Conservation (phyloP, 2,113 vertebrate genomes). For the Callocephalon fimbriatum region DNA sequence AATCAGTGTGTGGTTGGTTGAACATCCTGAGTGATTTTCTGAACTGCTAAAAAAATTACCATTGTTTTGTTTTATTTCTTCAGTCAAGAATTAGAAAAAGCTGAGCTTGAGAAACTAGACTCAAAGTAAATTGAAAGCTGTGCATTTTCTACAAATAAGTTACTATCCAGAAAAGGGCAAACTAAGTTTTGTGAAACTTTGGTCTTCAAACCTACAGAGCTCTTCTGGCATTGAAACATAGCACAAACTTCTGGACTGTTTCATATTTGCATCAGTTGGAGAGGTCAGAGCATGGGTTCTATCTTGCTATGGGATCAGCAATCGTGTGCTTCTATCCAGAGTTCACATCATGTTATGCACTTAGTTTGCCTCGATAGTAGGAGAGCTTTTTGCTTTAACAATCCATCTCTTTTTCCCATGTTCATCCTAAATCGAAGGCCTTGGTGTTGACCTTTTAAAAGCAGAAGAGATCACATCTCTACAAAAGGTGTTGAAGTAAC, state of each 20-base stretch:
- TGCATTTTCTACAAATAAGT: not conserved
- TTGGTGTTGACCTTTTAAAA: not conserved
- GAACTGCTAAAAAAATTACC: not conserved
- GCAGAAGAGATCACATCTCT: not conserved
- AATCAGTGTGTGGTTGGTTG: not conserved
- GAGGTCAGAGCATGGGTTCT: not conserved
- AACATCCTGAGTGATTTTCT: not conserved
- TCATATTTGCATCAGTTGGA: not conserved
- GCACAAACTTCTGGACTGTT: not conserved
- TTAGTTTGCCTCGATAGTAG: not conserved
- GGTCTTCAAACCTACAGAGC: not conserved
- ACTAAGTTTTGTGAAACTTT: not conserved
- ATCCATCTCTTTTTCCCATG: not conserved
- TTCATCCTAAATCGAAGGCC: not conserved
- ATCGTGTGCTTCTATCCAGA: not conserved
- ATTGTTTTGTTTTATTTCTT: not conserved
- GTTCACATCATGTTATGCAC: not conserved
- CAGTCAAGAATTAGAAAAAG: not conserved
- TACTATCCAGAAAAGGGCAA: not conserved
- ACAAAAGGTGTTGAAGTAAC: not conserved
- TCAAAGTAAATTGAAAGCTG: not conserved
- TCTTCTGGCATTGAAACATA: not conserved
- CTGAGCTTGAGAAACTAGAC: not conserved
- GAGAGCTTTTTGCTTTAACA: not conserved
- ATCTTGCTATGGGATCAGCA: not conserved